Percentiles rank a stretch among this genome's conserved stretches.
Evolutionary conservation across 2,113 vertebrate genomes (phyloP).

Genomic region (Sialia sialis): DNA sequence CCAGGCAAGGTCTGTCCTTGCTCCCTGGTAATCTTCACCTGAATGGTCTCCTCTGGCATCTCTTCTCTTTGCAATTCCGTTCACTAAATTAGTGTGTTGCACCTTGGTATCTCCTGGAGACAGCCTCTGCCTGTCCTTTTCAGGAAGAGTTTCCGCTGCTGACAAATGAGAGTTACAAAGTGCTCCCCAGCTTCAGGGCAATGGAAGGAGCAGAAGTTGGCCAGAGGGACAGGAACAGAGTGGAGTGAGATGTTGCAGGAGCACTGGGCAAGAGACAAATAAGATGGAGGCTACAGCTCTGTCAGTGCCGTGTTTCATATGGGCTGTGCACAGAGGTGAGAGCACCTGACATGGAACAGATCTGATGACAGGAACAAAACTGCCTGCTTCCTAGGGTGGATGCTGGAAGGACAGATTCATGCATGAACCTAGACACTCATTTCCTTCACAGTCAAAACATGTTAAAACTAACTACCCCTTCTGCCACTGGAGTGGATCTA

Average conservation of each 20-base stretch:
- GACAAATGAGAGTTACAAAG: neutral
- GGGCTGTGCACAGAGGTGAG: neutral
- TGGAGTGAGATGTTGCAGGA: neutral
- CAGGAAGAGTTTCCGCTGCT: neutral
- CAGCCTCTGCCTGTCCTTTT: neutral
- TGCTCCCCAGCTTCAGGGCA: neutral
- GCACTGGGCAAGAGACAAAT: neutral
- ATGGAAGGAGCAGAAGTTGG: neutral
- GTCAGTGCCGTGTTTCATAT: rapidly evolving
- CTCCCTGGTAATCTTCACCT: neutral
- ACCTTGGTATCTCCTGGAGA: neutral
- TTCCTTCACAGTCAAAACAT: neutral
- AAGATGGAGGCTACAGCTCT: neutral
- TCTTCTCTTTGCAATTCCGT: neutral
- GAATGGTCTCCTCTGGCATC: neutral
- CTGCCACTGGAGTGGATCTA: neutral
- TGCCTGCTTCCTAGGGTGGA: neutral
- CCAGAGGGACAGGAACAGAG: neutral
- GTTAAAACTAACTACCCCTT: neutral
- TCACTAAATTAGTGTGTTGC: neutral
- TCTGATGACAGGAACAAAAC: neutral
- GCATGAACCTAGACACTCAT: neutral
- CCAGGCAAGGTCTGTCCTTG: neutral
- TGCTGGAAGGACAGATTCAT: neutral
- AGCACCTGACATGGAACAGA: neutral